Conservation (phyloP, 30 jellyfish, hydroid and myxozoan genomes). For the Chrysaora quinquecirrha region DNA sequence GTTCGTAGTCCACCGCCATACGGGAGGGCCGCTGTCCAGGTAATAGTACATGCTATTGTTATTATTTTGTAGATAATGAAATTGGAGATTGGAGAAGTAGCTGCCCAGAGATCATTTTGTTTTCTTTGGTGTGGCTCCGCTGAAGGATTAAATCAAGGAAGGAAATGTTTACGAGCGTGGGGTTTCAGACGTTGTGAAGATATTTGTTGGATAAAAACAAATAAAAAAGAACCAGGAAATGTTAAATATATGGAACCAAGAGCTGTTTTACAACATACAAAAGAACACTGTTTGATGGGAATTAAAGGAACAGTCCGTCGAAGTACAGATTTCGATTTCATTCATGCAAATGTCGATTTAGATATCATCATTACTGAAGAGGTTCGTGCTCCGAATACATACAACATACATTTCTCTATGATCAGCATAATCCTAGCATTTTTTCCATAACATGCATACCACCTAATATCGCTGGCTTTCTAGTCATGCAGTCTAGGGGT, state of each 20-base stretch:
- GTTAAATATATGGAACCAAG: slow-evolving; percentile 96
- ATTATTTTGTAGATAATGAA: slow-evolving; percentile 67
- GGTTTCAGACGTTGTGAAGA: slow-evolving; percentile 99
- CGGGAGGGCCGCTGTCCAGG: too few relatives aligned
- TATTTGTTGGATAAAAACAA: slow-evolving; percentile 98
- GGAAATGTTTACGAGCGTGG: slow-evolving; percentile 97
- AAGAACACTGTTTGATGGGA: slow-evolving; percentile 99
- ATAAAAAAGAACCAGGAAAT: slow-evolving; percentile 91
- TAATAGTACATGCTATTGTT: too few relatives aligned
- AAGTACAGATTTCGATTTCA: slow-evolving; percentile 97
- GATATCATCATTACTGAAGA: slow-evolving; percentile 98
- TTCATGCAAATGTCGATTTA: slow-evolving; percentile 98
- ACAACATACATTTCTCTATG: too few relatives aligned
- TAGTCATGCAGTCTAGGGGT: too few relatives aligned
- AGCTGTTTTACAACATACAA: slow-evolving; percentile 95
- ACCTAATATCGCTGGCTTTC: too few relatives aligned
- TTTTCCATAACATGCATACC: too few relatives aligned
- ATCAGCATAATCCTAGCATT: too few relatives aligned
- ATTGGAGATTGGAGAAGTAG: slow-evolving; percentile 90
- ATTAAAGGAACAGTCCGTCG: slow-evolving; percentile 98
- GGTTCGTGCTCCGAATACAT: slow-evolving; percentile 26
- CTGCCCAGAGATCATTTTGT: slow-evolving; percentile 95
- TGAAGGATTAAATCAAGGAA: slow-evolving; percentile 96
- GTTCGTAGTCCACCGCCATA: too few relatives aligned
- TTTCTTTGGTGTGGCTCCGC: slow-evolving; percentile 99